Base-by-base conservation (phyloP, 2,888 invertebrate genomes). In the Eristalis intricaria region DNA sequence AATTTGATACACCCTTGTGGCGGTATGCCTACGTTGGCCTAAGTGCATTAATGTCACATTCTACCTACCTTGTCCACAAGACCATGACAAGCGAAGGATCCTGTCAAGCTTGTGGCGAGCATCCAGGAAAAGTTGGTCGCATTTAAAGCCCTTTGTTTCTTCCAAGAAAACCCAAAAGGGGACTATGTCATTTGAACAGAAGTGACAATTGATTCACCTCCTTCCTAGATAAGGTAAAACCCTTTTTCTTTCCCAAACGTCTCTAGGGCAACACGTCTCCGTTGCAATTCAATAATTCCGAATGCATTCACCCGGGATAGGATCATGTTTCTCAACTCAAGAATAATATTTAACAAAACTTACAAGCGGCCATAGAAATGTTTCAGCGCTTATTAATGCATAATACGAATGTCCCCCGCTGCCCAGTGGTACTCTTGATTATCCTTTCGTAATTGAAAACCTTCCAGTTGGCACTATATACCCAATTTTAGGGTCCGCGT, bases 381-480 rank as follows among this genome's bases (percentile, higher is more conserved):
- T 58, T 65, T 29, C 11, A 29, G 29, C 22, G 70, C 43, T 70
- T 65, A 75, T 23, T 75, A 29, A 70, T 79, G 79, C 69, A 15
- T 35, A 73, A 29, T 11, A 68, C 73, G 73, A 73, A 68, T 77
- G 66, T 79, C 26, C 38, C 19, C 38, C 19, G 81, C 63, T 75
- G 38, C 23, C 76, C 32, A 60, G 13, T 69, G 10, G 7, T 63
- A 29, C 66, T 81, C 56, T 19, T 71, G 70, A 73, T 82, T 69
- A 82, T 82, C 77, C 70, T 70, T 85, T 82, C 65, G 70, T 65
- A 86, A 86, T 82, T 77, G 69, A 86, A 86, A 86, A 82, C 85
- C 73, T 74, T 22, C 65, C 50, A 50, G 71, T 79, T 87, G 78
- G 79, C 83, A 70, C 78, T 79, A 84, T 64, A 87, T 84, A 87